Evolutionary conservation across 1,140 invertebrate genomes (phyloP).

Genomic region (Dolichoris vasculosae): DNA sequence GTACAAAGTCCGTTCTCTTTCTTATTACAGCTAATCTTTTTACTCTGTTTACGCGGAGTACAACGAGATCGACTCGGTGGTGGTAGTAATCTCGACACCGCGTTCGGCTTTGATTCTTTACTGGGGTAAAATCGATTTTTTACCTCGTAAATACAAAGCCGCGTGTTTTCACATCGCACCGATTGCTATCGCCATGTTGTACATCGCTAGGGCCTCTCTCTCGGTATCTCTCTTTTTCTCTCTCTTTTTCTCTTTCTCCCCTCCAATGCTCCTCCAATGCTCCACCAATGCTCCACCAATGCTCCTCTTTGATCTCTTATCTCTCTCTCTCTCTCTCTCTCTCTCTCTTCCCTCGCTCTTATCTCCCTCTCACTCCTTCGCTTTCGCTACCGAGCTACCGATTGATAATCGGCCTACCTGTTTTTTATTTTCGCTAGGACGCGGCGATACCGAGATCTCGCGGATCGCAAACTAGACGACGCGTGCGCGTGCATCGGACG

Average conservation of each 20-base stretch:
- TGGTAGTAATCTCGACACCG: not conserved
- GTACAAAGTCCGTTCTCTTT: no score
- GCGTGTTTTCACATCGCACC: constrained; percentile 34
- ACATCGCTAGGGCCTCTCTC: not conserved
- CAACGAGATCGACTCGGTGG: not conserved
- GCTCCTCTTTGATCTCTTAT: not conserved
- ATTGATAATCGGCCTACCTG: not conserved
- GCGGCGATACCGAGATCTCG: not conserved
- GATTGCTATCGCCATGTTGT: constrained; percentile 44
- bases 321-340: not conserved
- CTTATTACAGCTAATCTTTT: no score
- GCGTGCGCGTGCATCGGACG: not conserved
- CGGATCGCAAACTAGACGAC: not conserved
- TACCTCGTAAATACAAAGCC: constrained; percentile 13
- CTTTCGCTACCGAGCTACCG: not conserved
- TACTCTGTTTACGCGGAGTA: not conserved
- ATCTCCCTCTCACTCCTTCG: not conserved
- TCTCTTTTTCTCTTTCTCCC: no score
- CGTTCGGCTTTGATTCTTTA: not conserved
- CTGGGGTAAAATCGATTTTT: constrained; percentile 22
- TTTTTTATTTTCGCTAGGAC: no score
- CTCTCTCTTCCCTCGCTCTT: not conserved
- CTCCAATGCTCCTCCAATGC: no score
- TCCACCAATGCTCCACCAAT: not conserved
- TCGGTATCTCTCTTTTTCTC: no score